Base-by-base conservation (phyloP, 2,797 vertebrate species). In the Sorex maritimensis region DNA sequence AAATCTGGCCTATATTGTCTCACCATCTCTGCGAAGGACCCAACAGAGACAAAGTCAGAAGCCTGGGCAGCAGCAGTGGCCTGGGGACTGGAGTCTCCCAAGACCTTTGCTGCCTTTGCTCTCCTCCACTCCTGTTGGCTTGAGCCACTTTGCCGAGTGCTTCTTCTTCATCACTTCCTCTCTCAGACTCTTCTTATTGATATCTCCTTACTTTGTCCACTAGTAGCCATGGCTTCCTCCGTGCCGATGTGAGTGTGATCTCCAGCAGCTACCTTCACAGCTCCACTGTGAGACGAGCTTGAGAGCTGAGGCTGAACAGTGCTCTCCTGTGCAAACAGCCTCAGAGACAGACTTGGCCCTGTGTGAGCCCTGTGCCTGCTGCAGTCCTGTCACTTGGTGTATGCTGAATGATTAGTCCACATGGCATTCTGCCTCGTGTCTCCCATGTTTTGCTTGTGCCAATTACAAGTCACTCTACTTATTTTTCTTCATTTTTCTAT, bases 401-500 rank as follows among this genome's bases (percentile, higher is more conserved):
- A 4, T 34, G 9, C 52, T 86, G 23, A 82, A 26, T 82, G 52
- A 79, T n/a, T 30, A 77, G 24, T 72, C 28, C 52, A 19, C 1
- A 13, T 82, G 77, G 46, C 52, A 34, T 49, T 88, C 82, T 61
- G 74, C 13, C 28, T 49, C 72, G 7, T 79, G 73, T 77, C 68
- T 15, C 34, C 94, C 21, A 52, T 65, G 80, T 85, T 55, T 83
- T 69, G 30, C 52, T 69, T 71, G 6, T 93, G 52, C 46, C 87
- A 67, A 49, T 72, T 75, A 14, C 13, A 71, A 86, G 19, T 15
- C 38, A 85, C 52, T 82, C 84, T 24, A 52, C n/a, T 80, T 30
- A 77, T 15, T 80, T 41, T 46, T 61, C 49, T 86, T 90, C 55
- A 12, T 79, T 88, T 95, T 88, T n/a, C 49, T 88, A 28, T 88